Percentiles rank a stretch among this genome's conserved stretches.
Evolutionary conservation across 23 tunicate genomes (phyloP).

Genomic region (Clavelina lepadiformis): DNA sequence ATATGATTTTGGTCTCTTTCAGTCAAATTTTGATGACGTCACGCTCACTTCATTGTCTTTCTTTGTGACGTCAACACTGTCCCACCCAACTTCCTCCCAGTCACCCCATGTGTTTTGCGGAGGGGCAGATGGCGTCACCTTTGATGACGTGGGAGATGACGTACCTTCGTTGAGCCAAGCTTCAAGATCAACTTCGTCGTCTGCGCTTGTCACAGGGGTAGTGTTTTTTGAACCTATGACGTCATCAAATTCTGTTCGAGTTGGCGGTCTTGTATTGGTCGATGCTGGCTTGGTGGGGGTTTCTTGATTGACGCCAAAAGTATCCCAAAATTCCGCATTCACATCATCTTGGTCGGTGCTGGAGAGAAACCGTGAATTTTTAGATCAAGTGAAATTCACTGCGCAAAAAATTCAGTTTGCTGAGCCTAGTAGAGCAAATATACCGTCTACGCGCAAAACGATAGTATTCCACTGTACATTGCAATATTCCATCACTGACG

Average conservation of each 20-base stretch:
- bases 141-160: conserved; percentile 34
- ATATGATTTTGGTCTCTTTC: too few relatives aligned
- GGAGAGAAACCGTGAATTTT: too few relatives aligned
- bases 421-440: too few relatives aligned
- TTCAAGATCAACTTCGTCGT: conserved; percentile 76
- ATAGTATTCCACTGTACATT: too few relatives aligned
- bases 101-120: conserved; percentile 62
- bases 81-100: conserved; percentile 85
- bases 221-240: conserved; percentile 37
- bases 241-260: conserved; percentile 78
- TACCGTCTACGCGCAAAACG: too few relatives aligned
- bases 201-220: conserved; percentile 1
- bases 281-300: conserved; percentile 7
- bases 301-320: conserved; percentile 39
- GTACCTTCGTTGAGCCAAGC: conserved; percentile 92
- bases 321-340: conserved; percentile 86
- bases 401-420: too few relatives aligned
- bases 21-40: conserved; percentile 62
- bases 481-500: too few relatives aligned
- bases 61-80: conserved; percentile 32
- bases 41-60: conserved; percentile 36
- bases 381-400: too few relatives aligned
- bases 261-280: conserved; percentile 22
- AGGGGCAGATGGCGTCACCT: conserved; percentile 8
- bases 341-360: conserved; percentile 23